phyloP scores from a whole-genome alignment of 2,113 vertebrate genomes.

The Phylloscopus trochilus region DNA sequence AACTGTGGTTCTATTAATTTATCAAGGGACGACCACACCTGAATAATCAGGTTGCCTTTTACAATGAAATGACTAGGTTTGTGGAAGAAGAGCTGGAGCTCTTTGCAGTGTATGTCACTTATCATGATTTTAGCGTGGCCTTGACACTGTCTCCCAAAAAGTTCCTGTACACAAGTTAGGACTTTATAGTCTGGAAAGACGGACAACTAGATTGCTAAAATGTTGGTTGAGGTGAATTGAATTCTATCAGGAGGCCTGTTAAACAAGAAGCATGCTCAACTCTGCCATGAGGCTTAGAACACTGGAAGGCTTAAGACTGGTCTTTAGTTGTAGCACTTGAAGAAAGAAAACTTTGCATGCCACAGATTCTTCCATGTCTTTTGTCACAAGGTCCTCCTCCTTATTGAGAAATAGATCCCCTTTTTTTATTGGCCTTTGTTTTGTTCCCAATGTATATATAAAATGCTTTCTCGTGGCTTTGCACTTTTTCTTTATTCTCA shows the following conservation, averaged over 20 bases:
- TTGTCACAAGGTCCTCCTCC: background rate
- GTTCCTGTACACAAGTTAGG: background rate
- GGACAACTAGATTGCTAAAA: background rate
- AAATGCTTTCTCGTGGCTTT: background rate
- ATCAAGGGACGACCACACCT: background rate
- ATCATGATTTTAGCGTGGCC: background rate
- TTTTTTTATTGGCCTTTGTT: background rate
- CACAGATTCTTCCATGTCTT: background rate
- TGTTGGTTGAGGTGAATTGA: background rate
- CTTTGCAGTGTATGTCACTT: background rate
- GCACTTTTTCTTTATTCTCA: background rate
- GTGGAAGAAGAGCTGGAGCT: background rate
- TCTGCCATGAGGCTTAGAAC: background rate
- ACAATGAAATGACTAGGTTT: background rate
- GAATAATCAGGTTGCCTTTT: background rate
- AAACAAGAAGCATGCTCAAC: background rate
- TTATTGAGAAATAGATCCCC: background rate
- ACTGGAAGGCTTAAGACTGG: background rate
- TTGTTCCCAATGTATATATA: background rate
- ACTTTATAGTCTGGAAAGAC: background rate
- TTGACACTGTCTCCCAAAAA: background rate
- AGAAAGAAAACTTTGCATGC: background rate
- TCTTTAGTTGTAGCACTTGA: background rate
- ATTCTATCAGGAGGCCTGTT: background rate
- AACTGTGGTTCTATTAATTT: background rate